Evolutionary conservation across 2,797 vertebrate genomes (phyloP), one percentile per base, ranked within the genome.

Genomic region (Anomalospiza imberbis): DNA sequence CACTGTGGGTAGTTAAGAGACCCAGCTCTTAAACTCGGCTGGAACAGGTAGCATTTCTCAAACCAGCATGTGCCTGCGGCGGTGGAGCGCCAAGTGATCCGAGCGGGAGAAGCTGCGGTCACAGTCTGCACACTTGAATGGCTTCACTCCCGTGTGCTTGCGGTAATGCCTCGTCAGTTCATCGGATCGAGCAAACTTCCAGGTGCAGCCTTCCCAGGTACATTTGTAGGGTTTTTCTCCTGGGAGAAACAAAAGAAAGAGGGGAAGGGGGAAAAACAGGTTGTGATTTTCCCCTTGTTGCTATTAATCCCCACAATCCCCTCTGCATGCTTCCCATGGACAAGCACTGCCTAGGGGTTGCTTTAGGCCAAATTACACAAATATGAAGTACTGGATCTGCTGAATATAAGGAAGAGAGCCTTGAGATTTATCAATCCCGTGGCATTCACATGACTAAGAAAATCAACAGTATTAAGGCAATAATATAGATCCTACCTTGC

Each of bases 191-290:
- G 99, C 99, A 50, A 99, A 99, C 98, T 99, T 99, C 99, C 99
- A 99, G 95, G 99, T 99, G 97, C 99, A 99, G 96, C 99, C 99
- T 96, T 99, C 99, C 99, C 99, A 99, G 93, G 99, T 99, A 98
- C 99, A 99, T 96, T 99, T 99, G 98, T 99, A 99, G 93, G 99
- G 99, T 96, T 99, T 99, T 98, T 99, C 99, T 98, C 99, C 99
- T 99, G 96, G 26, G 86, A 85, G 74, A 82, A 94, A 97, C 67
- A 97, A 94, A 96, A 92, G 63, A 93, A 72, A 93, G 63, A 83
- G 65, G 34, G 60, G 42, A 26, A 24, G 31, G 55, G 65, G 45
- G 22, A 12, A 18, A 58, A 87, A 57, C 77, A 93, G 71, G 87
- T 83, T 82, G 84, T 93, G 86, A 94, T 55, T 91, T 87, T 95